phyloP scores from a whole-genome alignment of 2,888 invertebrate genomes.

The Myopa tessellatipennis region DNA sequence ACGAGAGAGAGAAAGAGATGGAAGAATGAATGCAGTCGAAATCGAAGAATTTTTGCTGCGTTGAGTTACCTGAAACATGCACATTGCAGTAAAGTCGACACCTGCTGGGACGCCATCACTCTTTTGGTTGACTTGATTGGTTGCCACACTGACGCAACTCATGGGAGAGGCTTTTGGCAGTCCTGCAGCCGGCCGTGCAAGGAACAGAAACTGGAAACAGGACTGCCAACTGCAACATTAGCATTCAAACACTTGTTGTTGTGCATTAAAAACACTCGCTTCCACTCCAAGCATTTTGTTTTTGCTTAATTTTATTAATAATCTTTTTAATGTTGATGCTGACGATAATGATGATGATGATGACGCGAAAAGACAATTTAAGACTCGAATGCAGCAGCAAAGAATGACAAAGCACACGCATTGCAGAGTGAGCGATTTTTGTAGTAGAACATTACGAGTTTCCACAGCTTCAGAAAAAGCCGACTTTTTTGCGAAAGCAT shows the following conservation, averaged over 20 bases:
- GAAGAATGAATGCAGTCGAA: not conserved
- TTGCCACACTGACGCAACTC: too few relatives aligned
- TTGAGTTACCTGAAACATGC: too few relatives aligned
- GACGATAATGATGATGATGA: slow-evolving; percentile 19
- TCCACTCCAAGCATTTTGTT: not conserved
- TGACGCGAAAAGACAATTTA: slow-evolving; percentile 22
- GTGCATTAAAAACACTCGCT: too few relatives aligned
- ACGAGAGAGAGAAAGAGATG: not conserved
- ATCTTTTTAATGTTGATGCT: slow-evolving; percentile 18
- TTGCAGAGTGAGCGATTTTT: not conserved
- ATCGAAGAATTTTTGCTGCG: not conserved
- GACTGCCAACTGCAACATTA: too few relatives aligned
- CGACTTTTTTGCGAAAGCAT: too few relatives aligned
- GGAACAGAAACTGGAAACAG: too few relatives aligned
- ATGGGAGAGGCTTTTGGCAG: too few relatives aligned
- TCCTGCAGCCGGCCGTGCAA: too few relatives aligned
- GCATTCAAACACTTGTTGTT: not conserved
- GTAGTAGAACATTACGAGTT: not conserved
- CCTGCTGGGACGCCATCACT: too few relatives aligned
- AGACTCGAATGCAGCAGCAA: slow-evolving; percentile 4
- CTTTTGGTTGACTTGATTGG: too few relatives aligned
- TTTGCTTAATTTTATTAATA: slow-evolving; percentile 19
- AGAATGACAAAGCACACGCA: slow-evolving; percentile 5
- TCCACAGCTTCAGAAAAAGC: too few relatives aligned
- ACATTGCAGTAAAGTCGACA: too few relatives aligned